Conservation (phyloP, 2,113 vertebrate species). For the Reinhardtius hippoglossoides region DNA sequence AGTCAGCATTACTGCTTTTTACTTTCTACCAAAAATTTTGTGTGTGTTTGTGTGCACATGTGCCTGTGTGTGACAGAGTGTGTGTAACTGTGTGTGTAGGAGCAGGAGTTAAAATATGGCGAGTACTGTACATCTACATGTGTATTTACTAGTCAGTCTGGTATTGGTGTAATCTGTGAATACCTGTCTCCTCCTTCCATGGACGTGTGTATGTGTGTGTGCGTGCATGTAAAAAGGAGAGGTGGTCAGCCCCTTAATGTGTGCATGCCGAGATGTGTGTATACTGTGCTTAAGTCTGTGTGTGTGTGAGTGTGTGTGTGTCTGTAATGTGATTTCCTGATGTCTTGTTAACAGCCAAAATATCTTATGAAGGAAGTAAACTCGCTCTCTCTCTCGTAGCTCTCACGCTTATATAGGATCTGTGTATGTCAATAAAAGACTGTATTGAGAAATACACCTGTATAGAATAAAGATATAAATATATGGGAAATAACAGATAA, state of each 20-base stretch:
- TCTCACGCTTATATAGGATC: constrained; percentile 71
- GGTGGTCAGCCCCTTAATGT: constrained; percentile 49
- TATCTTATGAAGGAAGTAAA: constrained; percentile 72
- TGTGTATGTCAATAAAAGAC: constrained; percentile 80
- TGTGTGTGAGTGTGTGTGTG: constrained; percentile 30
- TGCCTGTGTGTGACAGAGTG: constrained; percentile 18
- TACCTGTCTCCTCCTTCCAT: constrained; percentile 60
- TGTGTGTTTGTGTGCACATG: constrained; percentile 18
- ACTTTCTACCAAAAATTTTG: constrained; percentile 67
- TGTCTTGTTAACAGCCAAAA: constrained; percentile 78
- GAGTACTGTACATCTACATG: constrained; percentile 72
- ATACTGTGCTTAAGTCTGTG: constrained; percentile 34
- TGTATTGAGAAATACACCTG: constrained; percentile 79
- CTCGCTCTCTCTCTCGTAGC: constrained; percentile 60
- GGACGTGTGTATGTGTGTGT: constrained; percentile 43
- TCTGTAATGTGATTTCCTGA: constrained; percentile 70
- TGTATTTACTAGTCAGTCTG: constrained; percentile 77
- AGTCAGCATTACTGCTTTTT: constrained; percentile 55
- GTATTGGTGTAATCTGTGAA: constrained; percentile 77
- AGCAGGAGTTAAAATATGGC: constrained; percentile 66
- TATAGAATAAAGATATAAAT: constrained; percentile 81
- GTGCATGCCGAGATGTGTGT: constrained; percentile 53
- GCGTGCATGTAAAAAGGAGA: constrained; percentile 29
- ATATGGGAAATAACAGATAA: constrained; percentile 80
- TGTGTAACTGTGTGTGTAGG: constrained; percentile 42